Evolutionary conservation across 2,888 invertebrate species (phyloP).

Genomic region (Heterodera filipjevi): DNA sequence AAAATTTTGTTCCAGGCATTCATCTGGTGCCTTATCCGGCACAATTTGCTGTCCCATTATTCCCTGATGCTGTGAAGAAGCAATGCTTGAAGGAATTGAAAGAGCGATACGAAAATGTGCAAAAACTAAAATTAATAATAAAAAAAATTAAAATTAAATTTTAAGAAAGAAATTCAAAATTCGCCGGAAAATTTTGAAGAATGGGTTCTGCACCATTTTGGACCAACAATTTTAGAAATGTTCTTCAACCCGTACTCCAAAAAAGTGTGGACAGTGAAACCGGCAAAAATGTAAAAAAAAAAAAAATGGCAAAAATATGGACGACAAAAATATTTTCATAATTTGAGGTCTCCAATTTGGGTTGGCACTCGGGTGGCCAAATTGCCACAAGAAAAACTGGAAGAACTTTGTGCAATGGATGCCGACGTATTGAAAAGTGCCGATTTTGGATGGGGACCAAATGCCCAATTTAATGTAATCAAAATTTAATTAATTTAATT

Average conservation of each 20-base stretch:
- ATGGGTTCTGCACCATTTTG: conserved; percentile 63
- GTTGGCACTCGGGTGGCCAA: conserved; percentile 63
- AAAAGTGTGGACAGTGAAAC: conserved; percentile 65
- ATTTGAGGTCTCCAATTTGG: conserved; percentile 53
- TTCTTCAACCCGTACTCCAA: conserved; percentile 65
- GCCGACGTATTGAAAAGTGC: conserved; percentile 58
- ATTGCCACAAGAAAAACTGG: conserved; percentile 62
- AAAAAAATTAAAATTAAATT: not conserved
- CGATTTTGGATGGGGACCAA: conserved; percentile 63
- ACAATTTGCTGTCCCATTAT: conserved; percentile 64
- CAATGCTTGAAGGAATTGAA: conserved; percentile 57
- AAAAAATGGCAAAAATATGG: conserved; percentile 36
- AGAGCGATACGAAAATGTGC: conserved; percentile 60
- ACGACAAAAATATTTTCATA: too few relatives aligned
- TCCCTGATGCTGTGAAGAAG: conserved; percentile 58
- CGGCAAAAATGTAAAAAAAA: conserved; percentile 53
- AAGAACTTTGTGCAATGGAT: conserved; percentile 60
- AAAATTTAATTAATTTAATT: not conserved
- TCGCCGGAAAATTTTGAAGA: conserved; percentile 60
- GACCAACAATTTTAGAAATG: conserved; percentile 58
- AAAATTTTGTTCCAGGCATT: conserved; percentile 43
- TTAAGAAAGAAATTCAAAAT: not conserved
- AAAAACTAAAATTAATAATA: conserved; percentile 3
- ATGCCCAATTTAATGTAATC: conserved; percentile 22
- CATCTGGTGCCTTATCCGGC: conserved; percentile 64